Percentiles rank a stretch among this genome's conserved stretches.
Evolutionary conservation across 2,888 invertebrate genomes (phyloP).

Genomic region (Keiferia lycopersicella): DNA sequence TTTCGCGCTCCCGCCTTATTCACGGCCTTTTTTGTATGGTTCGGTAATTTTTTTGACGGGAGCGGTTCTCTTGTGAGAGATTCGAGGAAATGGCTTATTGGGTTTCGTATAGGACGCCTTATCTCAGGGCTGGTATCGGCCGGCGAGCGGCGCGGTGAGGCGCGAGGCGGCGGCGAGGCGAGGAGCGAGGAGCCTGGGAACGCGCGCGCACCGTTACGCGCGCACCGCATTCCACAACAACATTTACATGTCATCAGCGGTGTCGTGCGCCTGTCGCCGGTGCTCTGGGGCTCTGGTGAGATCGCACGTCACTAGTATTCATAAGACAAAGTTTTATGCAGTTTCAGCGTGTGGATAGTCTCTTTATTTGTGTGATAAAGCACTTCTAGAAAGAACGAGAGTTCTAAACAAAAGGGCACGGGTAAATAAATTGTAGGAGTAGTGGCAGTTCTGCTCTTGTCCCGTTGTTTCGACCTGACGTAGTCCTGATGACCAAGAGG

Average conservation of each 20-base stretch:
- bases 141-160: conserved; percentile 33
- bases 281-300: too few relatives aligned
- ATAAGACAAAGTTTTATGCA: conserved; percentile 38
- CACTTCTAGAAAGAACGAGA: too few relatives aligned
- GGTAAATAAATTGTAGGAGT: too few relatives aligned
- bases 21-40: conserved; percentile 59
- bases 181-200: conserved; percentile 62
- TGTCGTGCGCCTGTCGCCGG: conserved; percentile 35
- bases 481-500: too few relatives aligned
- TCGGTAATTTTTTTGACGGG: conserved; percentile 71
- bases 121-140: conserved; percentile 67
- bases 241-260: conserved; percentile 51
- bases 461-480: too few relatives aligned
- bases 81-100: conserved; percentile 80
- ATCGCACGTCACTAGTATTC: conserved; percentile 38
- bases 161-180: not conserved
- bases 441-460: too few relatives aligned
- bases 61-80: conserved; percentile 74
- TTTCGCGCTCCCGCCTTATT: conserved; percentile 79
- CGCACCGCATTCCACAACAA: conserved; percentile 42
- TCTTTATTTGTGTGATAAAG: too few relatives aligned
- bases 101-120: conserved; percentile 73
- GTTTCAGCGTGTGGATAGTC: not conserved
- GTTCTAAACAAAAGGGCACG: too few relatives aligned
- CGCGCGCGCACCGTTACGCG: conserved; percentile 53